Evolutionary conservation across 2,113 vertebrate species (phyloP).

Genomic region (Reinhardtius hippoglossoides): DNA sequence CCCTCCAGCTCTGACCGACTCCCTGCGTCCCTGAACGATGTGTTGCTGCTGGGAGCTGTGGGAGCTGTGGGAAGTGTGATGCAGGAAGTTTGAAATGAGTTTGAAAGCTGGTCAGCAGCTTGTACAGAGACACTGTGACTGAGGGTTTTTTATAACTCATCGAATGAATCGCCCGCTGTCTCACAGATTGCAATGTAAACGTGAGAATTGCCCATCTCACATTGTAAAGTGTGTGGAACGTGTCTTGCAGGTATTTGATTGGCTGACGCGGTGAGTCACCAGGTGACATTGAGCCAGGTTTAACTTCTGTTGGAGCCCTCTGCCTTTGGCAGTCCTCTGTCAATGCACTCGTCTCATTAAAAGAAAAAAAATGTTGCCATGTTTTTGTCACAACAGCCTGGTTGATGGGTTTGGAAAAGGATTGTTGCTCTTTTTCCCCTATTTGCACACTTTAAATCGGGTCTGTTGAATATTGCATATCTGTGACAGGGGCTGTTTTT

Average conservation of each 20-base stretch:
- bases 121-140: neutral
- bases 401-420: slow-evolving; percentile 26
- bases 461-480: neutral
- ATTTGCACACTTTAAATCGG: slow-evolving; percentile 5
- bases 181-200: neutral
- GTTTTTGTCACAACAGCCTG: neutral
- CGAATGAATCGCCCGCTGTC: neutral
- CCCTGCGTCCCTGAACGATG: neutral
- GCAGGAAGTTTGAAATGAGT: neutral
- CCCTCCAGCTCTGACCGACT: no score
- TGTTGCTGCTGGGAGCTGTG: neutral
- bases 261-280: neutral
- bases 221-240: neutral
- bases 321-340: neutral
- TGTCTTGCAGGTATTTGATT: neutral
- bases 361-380: neutral
- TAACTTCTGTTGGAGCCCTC: neutral
- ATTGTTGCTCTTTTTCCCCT: slow-evolving; percentile 7
- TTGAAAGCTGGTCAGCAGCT: neutral
- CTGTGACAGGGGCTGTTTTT: neutral
- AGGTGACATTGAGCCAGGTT: neutral
- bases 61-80: neutral
- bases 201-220: neutral
- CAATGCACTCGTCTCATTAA: neutral
- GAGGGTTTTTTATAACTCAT: neutral